phyloP scores from a whole-genome alignment of 2,113 vertebrate genomes.

The Lepus europaeus region DNA sequence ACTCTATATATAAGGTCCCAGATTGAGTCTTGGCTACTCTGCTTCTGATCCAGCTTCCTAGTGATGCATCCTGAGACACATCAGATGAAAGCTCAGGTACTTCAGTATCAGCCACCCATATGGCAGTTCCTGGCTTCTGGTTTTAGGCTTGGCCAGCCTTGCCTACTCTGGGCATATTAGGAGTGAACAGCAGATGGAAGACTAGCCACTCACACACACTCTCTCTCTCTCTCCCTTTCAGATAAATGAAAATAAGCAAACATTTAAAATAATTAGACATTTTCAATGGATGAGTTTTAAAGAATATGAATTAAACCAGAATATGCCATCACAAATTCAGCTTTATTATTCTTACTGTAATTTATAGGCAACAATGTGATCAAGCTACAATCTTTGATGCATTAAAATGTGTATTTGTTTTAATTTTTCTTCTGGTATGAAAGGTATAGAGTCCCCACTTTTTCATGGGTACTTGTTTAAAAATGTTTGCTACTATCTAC shows the following conservation, averaged over 20 bases:
- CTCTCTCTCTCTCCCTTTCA: no score
- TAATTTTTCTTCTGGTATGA: neutral
- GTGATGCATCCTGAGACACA: no score
- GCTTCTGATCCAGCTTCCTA: no score
- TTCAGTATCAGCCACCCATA: no score
- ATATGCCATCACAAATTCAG: neutral
- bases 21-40: no score
- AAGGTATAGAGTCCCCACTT: neutral
- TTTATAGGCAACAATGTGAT: neutral
- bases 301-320: neutral
- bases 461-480: neutral
- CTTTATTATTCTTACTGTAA: neutral
- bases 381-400: neutral
- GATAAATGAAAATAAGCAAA: neutral
- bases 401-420: neutral
- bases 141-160: no score
- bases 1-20: no score
- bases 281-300: neutral
- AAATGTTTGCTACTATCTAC: neutral
- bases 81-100: no score
- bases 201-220: no score
- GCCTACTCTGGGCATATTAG: no score
- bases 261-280: neutral
- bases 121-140: no score
- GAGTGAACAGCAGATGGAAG: no score